phyloP scores from a whole-genome alignment of 1,140 invertebrate genomes.

The Rhyzopertha dominica region DNA sequence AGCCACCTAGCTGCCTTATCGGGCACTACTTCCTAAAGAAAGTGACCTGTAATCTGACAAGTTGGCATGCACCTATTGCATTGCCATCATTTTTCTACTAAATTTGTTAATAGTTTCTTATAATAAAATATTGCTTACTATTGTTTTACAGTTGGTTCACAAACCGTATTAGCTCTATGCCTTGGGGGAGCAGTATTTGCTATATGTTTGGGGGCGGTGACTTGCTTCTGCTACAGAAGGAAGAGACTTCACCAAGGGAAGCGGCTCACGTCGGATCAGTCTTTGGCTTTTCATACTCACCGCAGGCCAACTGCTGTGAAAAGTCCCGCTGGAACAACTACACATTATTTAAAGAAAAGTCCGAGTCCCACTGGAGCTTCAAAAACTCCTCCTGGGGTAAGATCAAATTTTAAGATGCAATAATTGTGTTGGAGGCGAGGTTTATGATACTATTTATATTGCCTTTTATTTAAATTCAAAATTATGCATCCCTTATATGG shows the following conservation, averaged over 20 bases:
- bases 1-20: too few species aligned
- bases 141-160: constrained; percentile 54
- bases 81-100: too few species aligned
- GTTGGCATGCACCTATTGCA: too few species aligned
- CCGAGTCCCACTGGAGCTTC: constrained; percentile 72
- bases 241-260: constrained; percentile 36
- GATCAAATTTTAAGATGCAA: constrained; percentile 16
- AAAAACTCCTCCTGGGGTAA: constrained; percentile 47
- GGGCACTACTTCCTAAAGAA: too few species aligned
- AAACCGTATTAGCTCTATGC: constrained; percentile 58
- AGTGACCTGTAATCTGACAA: too few species aligned
- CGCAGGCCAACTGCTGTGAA: constrained; percentile 62
- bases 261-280: constrained; percentile 52
- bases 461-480: too few species aligned
- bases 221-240: constrained; percentile 56
- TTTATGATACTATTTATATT: too few species aligned
- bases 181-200: constrained; percentile 54
- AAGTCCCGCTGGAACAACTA: constrained; percentile 57
- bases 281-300: constrained; percentile 55
- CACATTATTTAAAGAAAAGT: constrained; percentile 82
- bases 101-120: too few species aligned
- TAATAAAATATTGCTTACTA: too few species aligned
- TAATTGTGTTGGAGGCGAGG: too few species aligned
- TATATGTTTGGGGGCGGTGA: constrained; percentile 53
- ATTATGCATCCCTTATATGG: too few species aligned